phyloP scores from a whole-genome alignment of 2,888 invertebrate species.

The Calameuta idolon region DNA sequence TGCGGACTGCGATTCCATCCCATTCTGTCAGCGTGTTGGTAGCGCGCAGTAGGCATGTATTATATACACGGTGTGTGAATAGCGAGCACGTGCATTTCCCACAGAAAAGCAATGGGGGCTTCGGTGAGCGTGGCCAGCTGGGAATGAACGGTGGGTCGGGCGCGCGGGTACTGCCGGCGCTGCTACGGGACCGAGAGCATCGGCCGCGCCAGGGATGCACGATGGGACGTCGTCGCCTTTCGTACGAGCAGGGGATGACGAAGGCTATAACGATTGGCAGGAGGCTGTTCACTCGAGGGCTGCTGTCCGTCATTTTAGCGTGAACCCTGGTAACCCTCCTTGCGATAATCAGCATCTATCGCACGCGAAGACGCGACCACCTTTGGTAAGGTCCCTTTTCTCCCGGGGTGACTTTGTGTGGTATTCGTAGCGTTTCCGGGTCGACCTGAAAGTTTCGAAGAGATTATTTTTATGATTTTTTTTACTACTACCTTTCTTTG shows the following conservation, averaged over 20 bases:
- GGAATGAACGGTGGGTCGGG: slow-evolving; percentile 13
- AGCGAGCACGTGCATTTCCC: slow-evolving; percentile 65
- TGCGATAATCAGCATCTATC: background rate
- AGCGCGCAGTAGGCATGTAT: slow-evolving; percentile 9
- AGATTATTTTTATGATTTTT: background rate
- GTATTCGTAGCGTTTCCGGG: background rate
- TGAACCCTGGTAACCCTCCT: background rate
- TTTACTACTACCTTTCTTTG: background rate
- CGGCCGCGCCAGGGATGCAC: slow-evolving; percentile 1
- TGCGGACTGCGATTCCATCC: background rate
- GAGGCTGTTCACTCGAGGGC: background rate
- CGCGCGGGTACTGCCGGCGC: background rate
- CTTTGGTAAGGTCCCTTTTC: background rate
- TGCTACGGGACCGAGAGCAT: slow-evolving; percentile 4
- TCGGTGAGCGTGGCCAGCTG: slow-evolving; percentile 35
- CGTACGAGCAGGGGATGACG: slow-evolving; percentile 1
- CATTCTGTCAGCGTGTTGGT: background rate
- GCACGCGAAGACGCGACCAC: background rate
- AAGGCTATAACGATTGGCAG: background rate
- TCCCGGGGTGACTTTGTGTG: background rate
- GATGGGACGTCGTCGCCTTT: slow-evolving; percentile 1
- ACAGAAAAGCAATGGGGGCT: slow-evolving; percentile 63
- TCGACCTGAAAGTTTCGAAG: background rate
- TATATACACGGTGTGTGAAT: slow-evolving; percentile 52
- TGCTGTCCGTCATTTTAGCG: background rate